Percentiles rank a stretch among this genome's conserved stretches.
Conservation (phyloP, 2,113 vertebrate species). For the Tetrao urogallus region DNA sequence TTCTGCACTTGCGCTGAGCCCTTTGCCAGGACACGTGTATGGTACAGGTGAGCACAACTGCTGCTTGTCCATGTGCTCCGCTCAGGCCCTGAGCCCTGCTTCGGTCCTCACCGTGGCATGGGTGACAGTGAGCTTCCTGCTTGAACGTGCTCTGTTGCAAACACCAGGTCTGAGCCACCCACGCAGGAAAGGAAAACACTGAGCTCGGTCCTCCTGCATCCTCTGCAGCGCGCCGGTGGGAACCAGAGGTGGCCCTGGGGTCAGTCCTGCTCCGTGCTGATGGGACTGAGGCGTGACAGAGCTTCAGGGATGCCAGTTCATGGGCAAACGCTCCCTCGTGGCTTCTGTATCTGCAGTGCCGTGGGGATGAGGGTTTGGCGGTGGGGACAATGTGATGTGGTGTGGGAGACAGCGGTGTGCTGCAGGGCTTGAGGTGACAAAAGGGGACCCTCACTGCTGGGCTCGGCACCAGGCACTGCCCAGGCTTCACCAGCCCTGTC, state of each 20-base stretch:
- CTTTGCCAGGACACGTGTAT: rapidly evolving
- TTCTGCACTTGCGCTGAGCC: neutral
- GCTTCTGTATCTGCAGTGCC: neutral
- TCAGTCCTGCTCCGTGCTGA: neutral
- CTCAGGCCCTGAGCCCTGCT: rapidly evolving
- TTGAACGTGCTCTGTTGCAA: neutral
- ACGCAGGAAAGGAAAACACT: neutral
- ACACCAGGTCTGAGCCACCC: neutral
- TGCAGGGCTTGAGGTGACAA: rapidly evolving
- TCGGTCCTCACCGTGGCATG: neutral
- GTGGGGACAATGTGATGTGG: neutral
- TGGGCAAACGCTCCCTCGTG: neutral
- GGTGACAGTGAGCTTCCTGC: neutral
- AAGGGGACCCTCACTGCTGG: neutral
- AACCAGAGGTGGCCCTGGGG: neutral
- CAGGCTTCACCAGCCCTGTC: neutral
- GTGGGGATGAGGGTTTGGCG: neutral
- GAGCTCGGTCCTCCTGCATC: neutral
- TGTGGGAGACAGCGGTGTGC: neutral
- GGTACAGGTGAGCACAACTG: neutral
- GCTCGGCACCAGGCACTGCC: neutral
- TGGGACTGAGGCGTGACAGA: neutral
- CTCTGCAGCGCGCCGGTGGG: neutral
- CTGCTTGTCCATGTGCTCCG: rapidly evolving
- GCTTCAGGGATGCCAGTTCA: neutral